These are phyloP conservation scores for Xanthorhoe designata DNA, from an alignment of 2,888 invertebrate species.

Conservation along the genomic window DNA sequence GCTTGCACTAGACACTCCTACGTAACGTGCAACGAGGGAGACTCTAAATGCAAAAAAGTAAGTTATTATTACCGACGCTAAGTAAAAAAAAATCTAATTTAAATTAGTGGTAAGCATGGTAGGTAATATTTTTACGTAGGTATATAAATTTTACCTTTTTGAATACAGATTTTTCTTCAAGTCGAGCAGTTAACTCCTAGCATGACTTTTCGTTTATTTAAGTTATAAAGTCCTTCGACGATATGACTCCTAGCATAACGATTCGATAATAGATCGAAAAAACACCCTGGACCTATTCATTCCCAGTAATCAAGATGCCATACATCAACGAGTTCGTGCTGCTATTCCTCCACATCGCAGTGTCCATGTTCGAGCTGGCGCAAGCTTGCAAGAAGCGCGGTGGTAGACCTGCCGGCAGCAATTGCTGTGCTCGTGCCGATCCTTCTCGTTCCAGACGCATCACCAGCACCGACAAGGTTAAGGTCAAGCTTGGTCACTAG, in stretches of 20 bases:
- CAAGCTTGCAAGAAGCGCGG: conserved; percentile 36
- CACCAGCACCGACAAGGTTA: conserved; percentile 18
- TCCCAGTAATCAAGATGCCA: conserved; percentile 33
- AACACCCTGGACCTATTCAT: neutral
- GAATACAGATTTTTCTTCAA: no score
- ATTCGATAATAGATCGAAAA: no score
- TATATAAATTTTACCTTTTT: no score
- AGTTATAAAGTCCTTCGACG: no score
- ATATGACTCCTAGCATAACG: no score
- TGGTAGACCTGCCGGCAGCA: conserved; percentile 6
- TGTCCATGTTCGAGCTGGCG: conserved; percentile 56
- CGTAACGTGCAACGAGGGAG: conserved; percentile 50
- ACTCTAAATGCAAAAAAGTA: conserved; percentile 50
- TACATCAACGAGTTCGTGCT: conserved; percentile 62
- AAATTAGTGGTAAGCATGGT: no score
- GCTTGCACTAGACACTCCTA: conserved; percentile 58
- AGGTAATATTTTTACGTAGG: no score
- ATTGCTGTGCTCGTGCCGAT: no score
- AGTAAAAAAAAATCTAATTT: no score
- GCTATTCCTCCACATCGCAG: conserved; percentile 63
- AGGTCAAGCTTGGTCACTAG: conserved; percentile 20
- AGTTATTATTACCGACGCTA: no score
- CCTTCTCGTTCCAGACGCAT: neutral
- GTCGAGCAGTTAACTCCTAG: no score
- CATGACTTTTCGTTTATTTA: no score